Base-by-base conservation (phyloP, 2,797 vertebrate species). In the Borostomias antarcticus region DNA sequence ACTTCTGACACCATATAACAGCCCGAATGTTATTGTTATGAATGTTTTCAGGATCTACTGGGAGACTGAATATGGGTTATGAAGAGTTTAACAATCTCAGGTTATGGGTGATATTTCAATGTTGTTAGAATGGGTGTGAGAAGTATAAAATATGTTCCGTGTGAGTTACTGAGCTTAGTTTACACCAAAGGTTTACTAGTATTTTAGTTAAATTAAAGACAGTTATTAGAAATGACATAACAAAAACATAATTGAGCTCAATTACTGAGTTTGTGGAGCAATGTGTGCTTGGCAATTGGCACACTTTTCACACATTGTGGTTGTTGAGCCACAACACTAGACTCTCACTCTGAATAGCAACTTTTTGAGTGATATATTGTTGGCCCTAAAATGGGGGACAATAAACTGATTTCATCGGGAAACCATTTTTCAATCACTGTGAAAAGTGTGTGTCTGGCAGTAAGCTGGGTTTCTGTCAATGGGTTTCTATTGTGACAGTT, bases 111-210 rank as follows among this genome's bases (percentile, higher is more conserved):
- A 85, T 51, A 51, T 28, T 65, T 51, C 15, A 71, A 28, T 75
- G 7, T 15, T 62, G 81, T 88, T 88, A 87, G 87, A 84, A 52
- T 64, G n/a, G 29, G 29, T 11, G 8, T 59, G 37, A 56, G 29
- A 67, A 28, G 50, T 70, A 61, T 2, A n/a, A 26, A 26, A 23
- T 66, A 71, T 52, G 58, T 73, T 62, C 32, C 32, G 26, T 19
- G 48, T 73, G 25, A 68, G 66, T 78, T 76, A 68, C 53, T 75
- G 64, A 26, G 61, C 76, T 84, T 62, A 77, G 75, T 80, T 45
- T 64, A 17, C 54, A 65, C 40, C 69, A 58, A 53, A 60, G 65
- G 51, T 62, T 65, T 63, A 56, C 1, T 56, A 66, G 3, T 5
- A 61, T 40, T 54, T 64, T n/a, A n/a, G 13, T 33, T 57, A 51